Percentiles rank a stretch among this genome's conserved stretches.
Conservation (phyloP, 2,113 vertebrate genomes). For the Amphilophus citrinellus region DNA sequence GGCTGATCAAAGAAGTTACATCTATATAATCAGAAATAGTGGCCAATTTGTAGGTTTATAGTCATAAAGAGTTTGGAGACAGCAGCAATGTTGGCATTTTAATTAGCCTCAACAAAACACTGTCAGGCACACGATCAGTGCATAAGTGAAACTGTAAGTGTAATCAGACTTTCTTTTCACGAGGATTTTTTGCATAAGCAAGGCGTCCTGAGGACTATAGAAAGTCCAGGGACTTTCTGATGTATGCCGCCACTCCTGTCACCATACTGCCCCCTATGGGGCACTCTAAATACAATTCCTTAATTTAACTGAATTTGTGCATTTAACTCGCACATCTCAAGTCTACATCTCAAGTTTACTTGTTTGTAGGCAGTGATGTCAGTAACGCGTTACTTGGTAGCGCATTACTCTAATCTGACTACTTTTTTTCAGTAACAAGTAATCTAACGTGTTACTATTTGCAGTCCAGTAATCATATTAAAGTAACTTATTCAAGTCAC, state of each 20-base stretch:
- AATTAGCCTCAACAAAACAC: background rate
- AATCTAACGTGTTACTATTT: too few relatives aligned
- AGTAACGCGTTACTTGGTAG: too few relatives aligned
- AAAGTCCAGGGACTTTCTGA: accelerated
- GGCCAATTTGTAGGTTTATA: background rate
- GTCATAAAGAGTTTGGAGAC: background rate
- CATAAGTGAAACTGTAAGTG: background rate
- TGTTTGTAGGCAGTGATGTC: too few relatives aligned
- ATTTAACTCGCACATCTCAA: too few relatives aligned
- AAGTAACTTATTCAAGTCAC: too few relatives aligned
- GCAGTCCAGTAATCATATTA: too few relatives aligned
- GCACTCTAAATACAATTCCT: background rate
- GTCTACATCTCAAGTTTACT: background rate
- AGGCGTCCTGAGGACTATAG: background rate
- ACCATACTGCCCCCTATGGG: constrained; percentile 4
- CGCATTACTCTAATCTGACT: too few relatives aligned
- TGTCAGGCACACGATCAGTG: background rate
- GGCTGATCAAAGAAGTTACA: accelerated
- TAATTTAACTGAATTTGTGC: background rate
- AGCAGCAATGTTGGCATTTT: background rate
- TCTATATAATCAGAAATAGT: background rate
- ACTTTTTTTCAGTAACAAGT: too few relatives aligned
- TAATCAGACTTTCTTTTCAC: background rate
- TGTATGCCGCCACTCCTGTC: background rate
- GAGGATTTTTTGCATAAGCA: background rate